phyloP scores from a whole-genome alignment of 2,888 invertebrate genomes.

The Macaria liturata region DNA sequence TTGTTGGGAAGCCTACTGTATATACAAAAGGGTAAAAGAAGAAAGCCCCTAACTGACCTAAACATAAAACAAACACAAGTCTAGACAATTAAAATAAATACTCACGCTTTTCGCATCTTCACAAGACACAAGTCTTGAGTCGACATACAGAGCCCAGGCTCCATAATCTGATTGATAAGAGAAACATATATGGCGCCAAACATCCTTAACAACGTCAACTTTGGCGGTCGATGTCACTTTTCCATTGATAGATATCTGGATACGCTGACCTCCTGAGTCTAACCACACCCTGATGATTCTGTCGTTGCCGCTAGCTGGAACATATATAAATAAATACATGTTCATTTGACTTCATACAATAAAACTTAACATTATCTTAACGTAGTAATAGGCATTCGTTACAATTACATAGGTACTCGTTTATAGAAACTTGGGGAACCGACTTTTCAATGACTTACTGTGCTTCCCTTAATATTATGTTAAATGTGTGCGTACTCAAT shows the following conservation, averaged over 20 bases:
- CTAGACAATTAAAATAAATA: conserved; percentile 2
- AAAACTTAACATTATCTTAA: too few species aligned
- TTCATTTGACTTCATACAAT: too few species aligned
- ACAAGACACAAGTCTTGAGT: conserved; percentile 78
- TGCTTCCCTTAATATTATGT: too few species aligned
- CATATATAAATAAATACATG: conserved; percentile 18
- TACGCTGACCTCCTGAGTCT: conserved; percentile 77
- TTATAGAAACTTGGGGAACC: too few species aligned
- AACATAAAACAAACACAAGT: too few species aligned
- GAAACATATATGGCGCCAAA: conserved; percentile 87
- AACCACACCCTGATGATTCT: conserved; percentile 84
- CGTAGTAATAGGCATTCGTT: too few species aligned
- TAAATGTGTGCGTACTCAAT: too few species aligned
- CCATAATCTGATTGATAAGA: conserved; percentile 85
- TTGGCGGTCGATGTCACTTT: conserved; percentile 69
- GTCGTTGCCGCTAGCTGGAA: conserved; percentile 79
- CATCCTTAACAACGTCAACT: conserved; percentile 66
- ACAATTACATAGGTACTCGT: too few species aligned
- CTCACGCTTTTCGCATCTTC: conserved; percentile 63
- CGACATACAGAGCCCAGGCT: conserved; percentile 85
- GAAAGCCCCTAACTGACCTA: too few species aligned
- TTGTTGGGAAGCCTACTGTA: too few species aligned
- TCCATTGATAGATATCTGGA: conserved; percentile 83
- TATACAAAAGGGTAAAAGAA: too few species aligned
- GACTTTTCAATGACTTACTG: too few species aligned